Base-by-base conservation (phyloP, 2,888 invertebrate genomes). In the Sicus ferrugineus region DNA sequence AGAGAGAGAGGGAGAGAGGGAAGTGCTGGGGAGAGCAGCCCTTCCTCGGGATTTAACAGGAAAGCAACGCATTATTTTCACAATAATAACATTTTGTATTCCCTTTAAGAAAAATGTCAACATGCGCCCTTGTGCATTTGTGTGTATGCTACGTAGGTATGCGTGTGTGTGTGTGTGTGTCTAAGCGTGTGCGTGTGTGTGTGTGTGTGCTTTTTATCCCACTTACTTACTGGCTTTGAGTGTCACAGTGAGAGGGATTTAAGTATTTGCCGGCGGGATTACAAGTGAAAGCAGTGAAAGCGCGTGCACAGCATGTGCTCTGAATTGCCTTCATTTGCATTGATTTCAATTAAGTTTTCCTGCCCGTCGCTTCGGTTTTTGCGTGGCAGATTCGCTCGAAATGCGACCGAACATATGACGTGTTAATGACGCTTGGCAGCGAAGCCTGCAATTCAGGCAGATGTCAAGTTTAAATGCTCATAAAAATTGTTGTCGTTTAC, bases 171-270 rank as follows among this genome's bases (percentile, higher is more conserved):
- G n/a, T n/a, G n/a, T n/a, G n/a, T n/a, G n/a, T n/a, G n/a, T n/a
- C n/a, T 70, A n/a, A 34, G 38, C 16, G 3, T 38, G 21, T 70
- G 48, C 30, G 52, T 71, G 72, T 73, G 63, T 38, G 56, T 59
- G 46, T 74, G 70, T 65, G 70, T 76, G 11, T 3, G n/a, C 38
- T 46, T n/a, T 30, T 30, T 42, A 7, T 61, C 11, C 16, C 21
- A 62, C n/a, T 78, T 16, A 1, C 34, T 77, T 78, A 77, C 78
- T 78, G 76, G 78, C 77, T 79, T 78, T 78, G 77, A 71, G 74
- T 77, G 79, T 76, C 79, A 76, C 74, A 75, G 70, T 80, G 79
- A 80, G 80, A 79, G 77, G 81, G 81, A 79, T 79, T 79, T 81
- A 78, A 79, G 81, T 77, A 79, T 14, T 79, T 79, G 79, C 74